phyloP scores from a whole-genome alignment of 2,888 invertebrate genomes.

The Heteromyza rotundicornis region DNA sequence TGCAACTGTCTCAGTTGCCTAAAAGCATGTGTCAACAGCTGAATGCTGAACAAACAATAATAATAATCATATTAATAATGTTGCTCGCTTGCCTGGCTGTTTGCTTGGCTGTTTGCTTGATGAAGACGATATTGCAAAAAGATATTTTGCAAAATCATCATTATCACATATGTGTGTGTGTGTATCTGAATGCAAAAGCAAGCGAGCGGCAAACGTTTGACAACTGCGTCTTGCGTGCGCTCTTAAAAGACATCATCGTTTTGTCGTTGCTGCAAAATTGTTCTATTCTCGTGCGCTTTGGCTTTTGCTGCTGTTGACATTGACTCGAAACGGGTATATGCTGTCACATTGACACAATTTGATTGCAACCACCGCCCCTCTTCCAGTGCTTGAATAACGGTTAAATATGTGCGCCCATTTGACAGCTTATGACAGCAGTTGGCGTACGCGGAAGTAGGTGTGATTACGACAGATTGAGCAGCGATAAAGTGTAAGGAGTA shows the following conservation, averaged over 20 bases:
- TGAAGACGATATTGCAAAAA: neutral
- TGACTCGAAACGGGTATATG: neutral
- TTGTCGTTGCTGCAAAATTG: neutral
- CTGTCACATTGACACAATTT: conserved; percentile 2
- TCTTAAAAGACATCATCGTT: neutral
- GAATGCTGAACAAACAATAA: conserved; percentile 2
- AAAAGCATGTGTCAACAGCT: neutral
- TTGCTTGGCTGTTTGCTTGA: no score
- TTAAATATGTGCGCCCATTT: conserved; percentile 2
- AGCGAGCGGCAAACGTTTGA: neutral
- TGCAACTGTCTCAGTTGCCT: neutral
- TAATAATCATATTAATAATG: no score
- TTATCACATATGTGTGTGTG: neutral
- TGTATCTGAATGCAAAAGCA: neutral
- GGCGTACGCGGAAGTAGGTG: neutral
- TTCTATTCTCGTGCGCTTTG: neutral
- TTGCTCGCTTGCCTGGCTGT: no score
- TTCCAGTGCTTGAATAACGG: neutral
- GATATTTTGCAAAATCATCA: neutral
- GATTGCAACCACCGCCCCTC: neutral
- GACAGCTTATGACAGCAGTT: neutral
- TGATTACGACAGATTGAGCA: neutral
- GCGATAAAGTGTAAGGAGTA: neutral
- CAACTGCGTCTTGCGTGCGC: neutral
- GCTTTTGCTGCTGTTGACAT: neutral